phyloP scores from a whole-genome alignment of 2,888 invertebrate species.

The Cephus sareptanus region DNA sequence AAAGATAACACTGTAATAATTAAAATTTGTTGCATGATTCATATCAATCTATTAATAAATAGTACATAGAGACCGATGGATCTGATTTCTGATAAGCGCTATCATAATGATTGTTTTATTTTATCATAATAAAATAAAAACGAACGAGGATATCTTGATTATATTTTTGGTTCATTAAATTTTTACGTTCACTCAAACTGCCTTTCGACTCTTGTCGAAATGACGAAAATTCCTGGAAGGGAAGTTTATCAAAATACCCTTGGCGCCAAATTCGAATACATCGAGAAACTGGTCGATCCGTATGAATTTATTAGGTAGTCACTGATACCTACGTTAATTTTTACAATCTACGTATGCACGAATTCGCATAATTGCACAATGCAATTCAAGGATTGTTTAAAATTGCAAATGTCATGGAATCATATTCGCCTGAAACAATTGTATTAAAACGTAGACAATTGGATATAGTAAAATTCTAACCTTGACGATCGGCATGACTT shows the following conservation, averaged over 20 bases:
- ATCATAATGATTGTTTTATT: not conserved
- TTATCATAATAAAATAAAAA: not conserved
- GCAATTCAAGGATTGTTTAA: not conserved
- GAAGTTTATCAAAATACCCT: not conserved
- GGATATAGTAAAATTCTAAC: not conserved
- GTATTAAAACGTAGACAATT: not conserved
- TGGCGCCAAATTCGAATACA: not conserved
- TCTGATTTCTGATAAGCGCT: not conserved
- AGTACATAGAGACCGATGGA: not conserved
- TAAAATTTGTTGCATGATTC: too few species aligned
- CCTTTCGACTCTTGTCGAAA: not conserved
- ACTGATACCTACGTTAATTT: not conserved
- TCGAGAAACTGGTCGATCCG: not conserved
- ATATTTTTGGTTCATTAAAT: not conserved
- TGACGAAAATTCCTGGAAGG: too few species aligned
- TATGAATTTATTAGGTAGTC: not conserved
- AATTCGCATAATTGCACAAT: not conserved
- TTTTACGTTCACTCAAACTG: not conserved
- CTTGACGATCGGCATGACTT: not conserved
- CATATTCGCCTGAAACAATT: not conserved
- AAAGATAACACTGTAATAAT: not conserved
- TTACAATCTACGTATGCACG: not conserved
- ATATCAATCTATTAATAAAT: not conserved
- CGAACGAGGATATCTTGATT: not conserved
- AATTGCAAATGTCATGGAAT: not conserved